Percentiles rank a stretch among this genome's conserved stretches.
Evolutionary conservation across 2,113 vertebrate species (phyloP).

Genomic region (Piaya cayana): DNA sequence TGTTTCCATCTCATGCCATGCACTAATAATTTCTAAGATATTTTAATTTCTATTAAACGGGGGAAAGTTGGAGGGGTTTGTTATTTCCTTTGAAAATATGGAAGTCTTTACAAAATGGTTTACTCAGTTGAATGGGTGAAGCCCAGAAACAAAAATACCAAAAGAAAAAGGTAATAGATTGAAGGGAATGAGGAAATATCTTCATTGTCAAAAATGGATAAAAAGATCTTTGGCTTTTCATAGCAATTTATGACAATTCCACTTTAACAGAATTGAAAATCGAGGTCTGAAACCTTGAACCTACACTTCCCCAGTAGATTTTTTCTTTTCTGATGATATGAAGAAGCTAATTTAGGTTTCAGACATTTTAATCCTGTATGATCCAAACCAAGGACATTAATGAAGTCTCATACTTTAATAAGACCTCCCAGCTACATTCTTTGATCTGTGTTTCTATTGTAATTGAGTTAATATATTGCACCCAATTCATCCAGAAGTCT

Average conservation of each 20-base stretch:
- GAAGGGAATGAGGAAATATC: neutral
- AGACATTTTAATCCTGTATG: constrained; percentile 9
- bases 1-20: neutral
- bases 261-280: neutral
- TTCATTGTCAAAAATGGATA: neutral
- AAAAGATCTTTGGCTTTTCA: neutral
- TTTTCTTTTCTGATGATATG: neutral
- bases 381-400: constrained; percentile 16
- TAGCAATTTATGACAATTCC: neutral
- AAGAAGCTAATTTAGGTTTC: constrained; percentile 9
- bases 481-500: constrained; percentile 18
- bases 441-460: constrained; percentile 26
- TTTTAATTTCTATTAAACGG: neutral
- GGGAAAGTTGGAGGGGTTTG: rapidly evolving
- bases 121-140: neutral
- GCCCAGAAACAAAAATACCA: neutral
- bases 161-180: neutral
- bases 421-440: constrained; percentile 39
- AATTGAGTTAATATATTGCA: constrained; percentile 35
- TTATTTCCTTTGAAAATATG: neutral
- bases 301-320: neutral
- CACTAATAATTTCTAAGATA: neutral
- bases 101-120: neutral
- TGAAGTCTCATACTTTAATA: constrained; percentile 30
- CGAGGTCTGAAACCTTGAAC: neutral